Evolutionary conservation across 2,888 invertebrate species (phyloP).

Genomic region (Mythimna albipuncta): DNA sequence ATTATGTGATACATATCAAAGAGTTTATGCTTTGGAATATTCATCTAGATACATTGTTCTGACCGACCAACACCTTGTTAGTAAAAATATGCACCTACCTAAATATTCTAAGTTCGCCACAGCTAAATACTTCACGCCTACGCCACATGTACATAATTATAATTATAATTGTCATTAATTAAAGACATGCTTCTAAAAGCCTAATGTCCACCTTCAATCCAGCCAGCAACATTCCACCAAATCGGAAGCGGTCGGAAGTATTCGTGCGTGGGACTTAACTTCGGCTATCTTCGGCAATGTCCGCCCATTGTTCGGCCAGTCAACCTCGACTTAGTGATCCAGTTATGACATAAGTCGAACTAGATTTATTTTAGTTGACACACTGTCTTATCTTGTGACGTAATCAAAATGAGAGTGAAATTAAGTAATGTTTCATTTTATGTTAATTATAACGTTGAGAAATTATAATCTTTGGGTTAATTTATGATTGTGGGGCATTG

Average conservation of each 20-base stretch:
- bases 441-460: constrained; percentile 12
- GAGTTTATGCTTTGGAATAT: background rate
- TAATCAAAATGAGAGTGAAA: constrained; percentile 16
- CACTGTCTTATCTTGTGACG: constrained; percentile 27
- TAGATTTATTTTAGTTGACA: constrained; percentile 49
- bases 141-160: no score
- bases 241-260: constrained; percentile 42
- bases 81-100: background rate
- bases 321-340: constrained; percentile 59
- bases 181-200: background rate
- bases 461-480: constrained; percentile 18
- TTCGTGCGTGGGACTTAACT: constrained; percentile 29
- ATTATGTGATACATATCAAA: no score
- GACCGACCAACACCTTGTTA: background rate
- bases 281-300: constrained; percentile 31
- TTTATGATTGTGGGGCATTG: constrained; percentile 19
- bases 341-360: constrained; percentile 50
- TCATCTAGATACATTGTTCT: background rate
- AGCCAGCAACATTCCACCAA: constrained; percentile 28
- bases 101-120: background rate
- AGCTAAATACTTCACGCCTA: background rate
- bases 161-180: background rate
- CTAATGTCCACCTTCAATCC: constrained; percentile 20
- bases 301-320: constrained; percentile 41
- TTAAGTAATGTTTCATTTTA: constrained; percentile 27